phyloP scores from a whole-genome alignment of 2,797 vertebrate genomes.

The Phyllotis vaccarum region DNA sequence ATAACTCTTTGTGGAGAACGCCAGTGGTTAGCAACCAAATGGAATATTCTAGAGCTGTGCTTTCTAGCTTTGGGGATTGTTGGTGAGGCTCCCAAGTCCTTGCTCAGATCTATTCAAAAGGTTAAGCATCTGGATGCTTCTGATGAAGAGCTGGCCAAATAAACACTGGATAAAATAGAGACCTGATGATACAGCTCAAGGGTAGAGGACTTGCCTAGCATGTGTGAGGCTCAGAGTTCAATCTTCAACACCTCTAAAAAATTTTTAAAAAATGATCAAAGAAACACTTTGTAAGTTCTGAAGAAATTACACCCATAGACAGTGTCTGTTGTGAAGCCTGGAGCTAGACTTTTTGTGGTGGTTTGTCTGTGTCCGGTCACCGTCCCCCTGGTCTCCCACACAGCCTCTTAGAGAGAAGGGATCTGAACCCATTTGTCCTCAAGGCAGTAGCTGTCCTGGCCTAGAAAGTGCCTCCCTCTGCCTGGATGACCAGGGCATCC shows the following conservation, averaged over 20 bases:
- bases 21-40: neutral
- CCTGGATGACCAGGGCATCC: neutral
- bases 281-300: conserved; percentile 37
- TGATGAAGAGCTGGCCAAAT: neutral
- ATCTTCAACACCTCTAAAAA: neutral
- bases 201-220: neutral
- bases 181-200: neutral
- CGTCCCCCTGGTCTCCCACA: neutral
- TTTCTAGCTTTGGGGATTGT: conserved; percentile 45
- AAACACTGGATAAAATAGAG: neutral
- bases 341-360: neutral
- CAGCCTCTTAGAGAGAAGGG: neutral
- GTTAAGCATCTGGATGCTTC: neutral
- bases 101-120: conserved; percentile 14
- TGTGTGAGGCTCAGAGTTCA: neutral
- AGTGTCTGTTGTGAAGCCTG: conserved; percentile 5
- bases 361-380: neutral
- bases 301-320: neutral
- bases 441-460: neutral
- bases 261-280: neutral
- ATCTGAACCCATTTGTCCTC: neutral
- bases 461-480: conserved; percentile 19
- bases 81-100: neutral
- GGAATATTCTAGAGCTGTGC: conserved; percentile 13
- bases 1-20: conserved; percentile 39